Percentiles rank a stretch among this genome's conserved stretches.
Evolutionary conservation across 1,140 invertebrate species (phyloP).

Genomic region (Aphelenchoides fujianensis): DNA sequence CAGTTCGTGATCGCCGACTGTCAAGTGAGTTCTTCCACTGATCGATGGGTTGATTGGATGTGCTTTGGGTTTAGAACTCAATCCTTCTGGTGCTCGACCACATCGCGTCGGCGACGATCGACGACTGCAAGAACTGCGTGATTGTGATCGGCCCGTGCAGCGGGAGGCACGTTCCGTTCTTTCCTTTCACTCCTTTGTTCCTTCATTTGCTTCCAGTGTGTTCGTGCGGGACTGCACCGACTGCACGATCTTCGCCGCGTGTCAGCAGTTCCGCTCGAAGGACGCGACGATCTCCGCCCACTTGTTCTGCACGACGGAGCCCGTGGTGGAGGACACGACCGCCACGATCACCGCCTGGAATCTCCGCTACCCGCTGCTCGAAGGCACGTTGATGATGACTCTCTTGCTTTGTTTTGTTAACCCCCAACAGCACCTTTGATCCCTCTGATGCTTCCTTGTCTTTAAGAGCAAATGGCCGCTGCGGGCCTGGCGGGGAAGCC

Average conservation of each 20-base stretch:
- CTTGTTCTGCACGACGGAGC: slow-evolving; percentile 44
- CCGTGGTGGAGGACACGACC: slow-evolving; percentile 45
- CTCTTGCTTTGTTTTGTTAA: slow-evolving; percentile 12
- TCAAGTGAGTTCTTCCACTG: slow-evolving; percentile 17
- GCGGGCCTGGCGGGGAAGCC: slow-evolving; percentile 37
- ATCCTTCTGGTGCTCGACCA: slow-evolving; percentile 41
- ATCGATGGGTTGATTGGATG: neutral
- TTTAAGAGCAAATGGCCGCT: slow-evolving; percentile 34
- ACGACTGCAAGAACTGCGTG: slow-evolving; percentile 47
- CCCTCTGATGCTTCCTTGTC: neutral
- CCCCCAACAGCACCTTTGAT: slow-evolving; percentile 15
- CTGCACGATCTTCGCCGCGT: slow-evolving; percentile 34
- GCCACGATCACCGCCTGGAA: neutral
- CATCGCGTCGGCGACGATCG: slow-evolving; percentile 40
- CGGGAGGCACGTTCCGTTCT: slow-evolving; percentile 32
- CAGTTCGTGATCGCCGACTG: slow-evolving; percentile 45
- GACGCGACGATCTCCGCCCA: slow-evolving; percentile 30
- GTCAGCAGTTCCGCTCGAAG: slow-evolving; percentile 46
- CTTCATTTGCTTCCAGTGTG: slow-evolving; percentile 30
- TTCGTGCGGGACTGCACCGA: slow-evolving; percentile 45
- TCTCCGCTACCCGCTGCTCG: neutral
- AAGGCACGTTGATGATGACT: neutral
- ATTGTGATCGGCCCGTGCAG: slow-evolving; percentile 49
- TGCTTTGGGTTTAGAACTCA: slow-evolving; percentile 27
- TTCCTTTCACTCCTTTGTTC: neutral